Evolutionary conservation across 1,140 invertebrate genomes (phyloP), one percentile per base, ranked within the genome.

Genomic region (Asobara japonica): DNA sequence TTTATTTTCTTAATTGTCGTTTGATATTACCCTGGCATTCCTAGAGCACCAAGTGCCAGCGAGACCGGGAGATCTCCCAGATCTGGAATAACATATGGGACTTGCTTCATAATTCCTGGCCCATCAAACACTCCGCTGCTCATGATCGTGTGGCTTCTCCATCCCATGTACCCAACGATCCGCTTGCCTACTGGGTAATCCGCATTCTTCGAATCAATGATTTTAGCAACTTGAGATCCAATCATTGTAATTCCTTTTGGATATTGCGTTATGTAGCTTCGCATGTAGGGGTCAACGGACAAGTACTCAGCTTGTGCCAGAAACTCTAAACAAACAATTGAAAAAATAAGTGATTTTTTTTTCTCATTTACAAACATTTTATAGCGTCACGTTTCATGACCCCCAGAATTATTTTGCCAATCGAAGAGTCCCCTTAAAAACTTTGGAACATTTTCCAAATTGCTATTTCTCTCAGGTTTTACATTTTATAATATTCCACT

Each of bases 261-360:
- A 71, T 87, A 83, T n/a, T 79, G 79, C 61, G 78, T 80, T 77
- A 87, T 83, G 67, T 90, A 90, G 0, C 86, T 84, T 75, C 92
- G 86, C 91, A 93, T 92, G 74, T 93, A 93, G 33, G 92, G 92
- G 82, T 94, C 93, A 2, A 93, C 91, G 69, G 91, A 93, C 1
- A 93, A 76, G 76, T 89, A 93, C 76, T 91, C 89, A 7, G 92
- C 92, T 87, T 93, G 85, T 16, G 88, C 86, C 36, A 93, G 83
- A 78, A 90, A 90, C 83, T 94, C 91, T 38, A 38, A 38, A 38
- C 10, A 38, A 38, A 38, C n/a, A 7, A n/a, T 13, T 38, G 7
- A 38, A 38, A 1, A 10, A 38, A 3, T 38, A 38, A 10, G 36
- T 38, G n/a, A 38, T 33, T 33, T 33, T 6, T 33, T 33, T 33